Percentiles rank a stretch among this genome's conserved stretches.
phyloP scores from a whole-genome alignment of 2,888 invertebrate species.

The Eupelmus urozonus region DNA sequence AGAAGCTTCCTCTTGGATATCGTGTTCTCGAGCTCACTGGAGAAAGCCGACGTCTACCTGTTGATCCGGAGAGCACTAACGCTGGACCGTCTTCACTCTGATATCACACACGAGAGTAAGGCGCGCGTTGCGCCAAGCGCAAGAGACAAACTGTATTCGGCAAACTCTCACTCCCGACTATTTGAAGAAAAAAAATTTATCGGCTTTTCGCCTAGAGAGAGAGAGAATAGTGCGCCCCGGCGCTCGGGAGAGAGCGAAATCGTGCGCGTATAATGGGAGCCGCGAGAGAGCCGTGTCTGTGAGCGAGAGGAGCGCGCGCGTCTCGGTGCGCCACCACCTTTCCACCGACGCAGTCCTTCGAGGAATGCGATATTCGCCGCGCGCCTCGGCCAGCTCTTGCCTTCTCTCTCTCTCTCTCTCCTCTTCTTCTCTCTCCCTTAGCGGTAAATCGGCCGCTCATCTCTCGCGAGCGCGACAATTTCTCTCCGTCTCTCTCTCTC shows the following conservation, averaged over 20 bases:
- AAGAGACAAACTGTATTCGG: constrained; percentile 19
- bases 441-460: constrained; percentile 57
- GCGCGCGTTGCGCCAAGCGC: no score
- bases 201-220: no score
- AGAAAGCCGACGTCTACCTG: no score
- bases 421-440: constrained; percentile 44
- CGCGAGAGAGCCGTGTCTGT: neutral
- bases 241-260: neutral
- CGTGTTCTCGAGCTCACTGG: no score
- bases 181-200: no score
- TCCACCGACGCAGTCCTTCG: constrained; percentile 48
- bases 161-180: neutral
- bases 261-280: neutral
- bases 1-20: no score
- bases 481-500: constrained; percentile 21
- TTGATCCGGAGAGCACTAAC: no score
- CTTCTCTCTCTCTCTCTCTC: no score
- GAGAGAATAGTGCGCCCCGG: neutral
- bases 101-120: no score
- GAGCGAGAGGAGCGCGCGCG: constrained; percentile 25
- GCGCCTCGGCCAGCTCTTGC: neutral
- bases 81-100: no score
- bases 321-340: constrained; percentile 53
- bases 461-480: constrained; percentile 55
- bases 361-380: constrained; percentile 50